phyloP scores from a whole-genome alignment of 1,140 invertebrate species.

The Mercenaria mercenaria region DNA sequence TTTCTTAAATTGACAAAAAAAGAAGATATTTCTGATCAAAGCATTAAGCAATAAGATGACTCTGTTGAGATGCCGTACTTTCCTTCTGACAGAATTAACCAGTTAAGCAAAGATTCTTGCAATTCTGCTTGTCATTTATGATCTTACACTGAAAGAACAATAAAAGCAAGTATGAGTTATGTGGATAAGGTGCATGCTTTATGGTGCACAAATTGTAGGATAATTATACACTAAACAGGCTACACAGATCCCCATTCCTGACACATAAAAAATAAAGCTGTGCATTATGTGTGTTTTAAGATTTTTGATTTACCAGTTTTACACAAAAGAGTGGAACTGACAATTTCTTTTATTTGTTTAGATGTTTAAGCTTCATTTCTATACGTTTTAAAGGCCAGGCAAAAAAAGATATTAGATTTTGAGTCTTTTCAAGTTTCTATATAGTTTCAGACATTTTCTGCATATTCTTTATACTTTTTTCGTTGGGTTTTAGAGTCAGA shows the following conservation, averaged over 20 bases:
- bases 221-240: background rate
- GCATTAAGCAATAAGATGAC: too few species aligned
- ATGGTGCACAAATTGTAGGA: background rate
- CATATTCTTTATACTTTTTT: too few species aligned
- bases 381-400: too few species aligned
- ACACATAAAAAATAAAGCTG: too few species aligned
- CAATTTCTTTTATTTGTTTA: too few species aligned
- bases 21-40: too few species aligned
- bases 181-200: conserved; percentile 2
- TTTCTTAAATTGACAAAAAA: too few species aligned
- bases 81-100: background rate
- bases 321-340: background rate
- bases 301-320: background rate
- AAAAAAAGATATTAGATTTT: too few species aligned
- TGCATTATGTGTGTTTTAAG: background rate
- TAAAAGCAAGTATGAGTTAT: conserved; percentile 17
- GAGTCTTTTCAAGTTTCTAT: too few species aligned
- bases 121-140: conserved; percentile 24
- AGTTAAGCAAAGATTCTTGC: background rate
- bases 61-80: background rate
- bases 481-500: too few species aligned
- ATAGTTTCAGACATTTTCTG: too few species aligned
- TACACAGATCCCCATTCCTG: background rate
- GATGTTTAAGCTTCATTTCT: too few species aligned
- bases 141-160: conserved; percentile 9